Conservation (phyloP, 2,797 vertebrate genomes). For the Gorsachius magnificus region DNA sequence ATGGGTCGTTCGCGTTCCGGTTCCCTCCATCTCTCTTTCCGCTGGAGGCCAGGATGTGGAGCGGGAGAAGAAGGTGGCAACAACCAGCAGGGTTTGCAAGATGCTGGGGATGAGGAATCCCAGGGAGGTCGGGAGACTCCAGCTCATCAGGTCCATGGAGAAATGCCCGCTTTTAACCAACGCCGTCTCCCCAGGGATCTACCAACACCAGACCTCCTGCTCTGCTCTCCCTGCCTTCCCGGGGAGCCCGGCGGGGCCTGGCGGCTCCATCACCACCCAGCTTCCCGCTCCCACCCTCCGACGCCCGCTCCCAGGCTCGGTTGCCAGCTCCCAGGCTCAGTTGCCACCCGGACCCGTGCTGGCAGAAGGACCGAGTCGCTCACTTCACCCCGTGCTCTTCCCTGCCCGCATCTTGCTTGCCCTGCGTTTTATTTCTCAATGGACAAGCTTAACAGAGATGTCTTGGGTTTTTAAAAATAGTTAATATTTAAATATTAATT, state of each 20-base stretch:
- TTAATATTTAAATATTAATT: slow-evolving; percentile 97
- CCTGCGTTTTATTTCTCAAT: slow-evolving; percentile 45
- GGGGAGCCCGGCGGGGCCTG: not conserved
- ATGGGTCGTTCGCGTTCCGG: accelerated
- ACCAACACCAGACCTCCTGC: not conserved
- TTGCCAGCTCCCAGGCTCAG: not conserved
- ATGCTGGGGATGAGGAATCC: not conserved
- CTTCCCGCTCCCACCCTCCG: not conserved
- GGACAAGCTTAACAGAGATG: slow-evolving; percentile 49
- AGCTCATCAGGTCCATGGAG: accelerated
- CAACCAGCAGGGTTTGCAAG: not conserved
- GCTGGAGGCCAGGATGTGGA: not conserved
- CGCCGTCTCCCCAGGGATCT: not conserved
- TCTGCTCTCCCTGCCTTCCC: not conserved
- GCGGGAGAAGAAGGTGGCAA: not conserved
- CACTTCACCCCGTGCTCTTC: not conserved
- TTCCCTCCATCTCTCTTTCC: not conserved
- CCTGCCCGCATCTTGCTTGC: not conserved
- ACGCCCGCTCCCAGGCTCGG: not conserved
- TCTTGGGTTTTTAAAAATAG: slow-evolving; percentile 90
- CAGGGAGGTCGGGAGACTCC: not conserved
- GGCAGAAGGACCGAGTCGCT: accelerated
- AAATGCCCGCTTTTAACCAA: not conserved
- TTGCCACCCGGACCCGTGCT: accelerated
- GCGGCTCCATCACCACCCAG: not conserved